Evolutionary conservation across 2,888 invertebrate genomes (phyloP), one percentile per base, ranked within the genome.

Genomic region (Drosophila mettleri): DNA sequence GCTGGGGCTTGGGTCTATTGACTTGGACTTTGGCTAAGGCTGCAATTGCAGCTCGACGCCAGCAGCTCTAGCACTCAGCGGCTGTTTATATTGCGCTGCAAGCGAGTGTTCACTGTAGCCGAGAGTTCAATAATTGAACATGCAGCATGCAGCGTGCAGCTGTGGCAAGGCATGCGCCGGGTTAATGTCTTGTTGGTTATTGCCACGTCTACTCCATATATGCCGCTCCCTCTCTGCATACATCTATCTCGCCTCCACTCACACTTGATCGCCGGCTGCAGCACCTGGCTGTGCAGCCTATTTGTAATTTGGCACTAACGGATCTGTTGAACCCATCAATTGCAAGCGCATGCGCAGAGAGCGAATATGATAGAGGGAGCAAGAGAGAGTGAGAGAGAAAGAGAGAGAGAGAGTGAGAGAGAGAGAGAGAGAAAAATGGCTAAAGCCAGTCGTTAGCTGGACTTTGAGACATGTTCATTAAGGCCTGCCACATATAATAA

Each of bases 141-240:
- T 67, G 62, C 62, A 62, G 62, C 69, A 74, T 74, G 58, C 63
- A 58, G 46, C 38, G 39, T 58, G 64, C 72, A 60, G 77, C 77
- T 67, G 78, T 67, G 80, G 69, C 72, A 12, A 76, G 77, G 75
- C 75, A 78, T 76, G 79, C 46, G 75, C 78, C 88, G 87, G 84
- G 81, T 85, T 85, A 88, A 85, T 85, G 89, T 86, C 85, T 84
- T 88, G 88, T 85, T 86, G 81, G 89, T 82, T 82, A 87, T 82
- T 87, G 86, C 82, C 86, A 87, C 82, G 71, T 86, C 82, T 61
- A 61, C 59, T 78, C 9, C 20, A 46, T 1, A 12, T 55, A 52
- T 53, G 65, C 53, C 58, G 14, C 18, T 14, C 39, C 18, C 27
- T 27, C 10, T 12, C 10, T 3, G n/a, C n/a, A n/a, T n/a, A n/a